Percentiles rank a stretch among this genome's conserved stretches.
Conservation (phyloP, 2,797 vertebrate species). For the Hypotaenidia okinawae region DNA sequence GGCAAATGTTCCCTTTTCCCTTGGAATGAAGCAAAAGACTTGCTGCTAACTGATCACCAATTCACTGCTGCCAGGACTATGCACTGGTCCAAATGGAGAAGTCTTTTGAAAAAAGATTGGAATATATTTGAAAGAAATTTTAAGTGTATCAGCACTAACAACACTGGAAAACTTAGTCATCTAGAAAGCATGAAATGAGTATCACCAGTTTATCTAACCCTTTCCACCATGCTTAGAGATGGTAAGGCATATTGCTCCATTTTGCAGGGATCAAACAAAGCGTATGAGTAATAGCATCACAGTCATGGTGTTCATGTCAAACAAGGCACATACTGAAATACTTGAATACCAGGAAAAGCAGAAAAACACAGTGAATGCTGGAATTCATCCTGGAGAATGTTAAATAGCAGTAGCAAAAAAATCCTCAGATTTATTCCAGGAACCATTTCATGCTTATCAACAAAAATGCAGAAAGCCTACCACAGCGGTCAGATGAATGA, state of each 20-base stretch:
- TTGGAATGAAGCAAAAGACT: conserved; percentile 34
- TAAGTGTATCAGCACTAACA: background rate
- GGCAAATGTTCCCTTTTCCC: conserved; percentile 29
- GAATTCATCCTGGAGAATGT: background rate
- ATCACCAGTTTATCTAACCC: background rate
- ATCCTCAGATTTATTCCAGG: conserved; percentile 29
- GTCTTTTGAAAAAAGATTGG: background rate
- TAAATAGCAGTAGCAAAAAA: conserved; percentile 20
- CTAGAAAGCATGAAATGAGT: conserved; percentile 1
- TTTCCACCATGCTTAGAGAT: background rate
- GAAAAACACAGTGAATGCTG: background rate
- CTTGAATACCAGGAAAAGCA: background rate
- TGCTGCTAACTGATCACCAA: background rate
- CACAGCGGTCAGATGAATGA: conserved; percentile 41
- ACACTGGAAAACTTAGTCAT: background rate
- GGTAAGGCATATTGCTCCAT: background rate
- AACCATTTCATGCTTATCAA: conserved; percentile 53
- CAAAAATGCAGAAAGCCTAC: conserved; percentile 38
- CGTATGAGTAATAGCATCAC: background rate
- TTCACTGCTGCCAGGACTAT: background rate
- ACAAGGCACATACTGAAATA: background rate
- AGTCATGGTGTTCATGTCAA: background rate
- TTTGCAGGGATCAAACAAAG: background rate
- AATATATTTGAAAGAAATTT: background rate
- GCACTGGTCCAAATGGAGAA: background rate